Evolutionary conservation across 2,113 vertebrate genomes (phyloP).

Genomic region (Tiliqua scincoides): DNA sequence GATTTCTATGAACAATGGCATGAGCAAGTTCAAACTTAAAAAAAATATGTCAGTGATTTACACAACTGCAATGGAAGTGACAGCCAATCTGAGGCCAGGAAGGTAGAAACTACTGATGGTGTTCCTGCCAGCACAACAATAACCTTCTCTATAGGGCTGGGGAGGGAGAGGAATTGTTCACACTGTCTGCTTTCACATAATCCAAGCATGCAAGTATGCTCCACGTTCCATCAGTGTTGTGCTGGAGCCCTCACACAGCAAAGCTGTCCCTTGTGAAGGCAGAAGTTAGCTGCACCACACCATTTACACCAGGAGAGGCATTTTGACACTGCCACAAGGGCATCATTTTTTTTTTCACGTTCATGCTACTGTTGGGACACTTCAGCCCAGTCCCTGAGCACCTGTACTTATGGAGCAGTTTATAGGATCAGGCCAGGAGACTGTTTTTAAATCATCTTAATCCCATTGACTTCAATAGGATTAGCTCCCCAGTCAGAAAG

Average conservation of each 20-base stretch:
- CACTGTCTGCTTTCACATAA: neutral
- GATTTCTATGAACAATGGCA: too few species aligned
- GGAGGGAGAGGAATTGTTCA: too few species aligned
- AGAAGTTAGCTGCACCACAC: neutral
- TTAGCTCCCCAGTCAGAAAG: neutral
- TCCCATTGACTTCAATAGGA: neutral
- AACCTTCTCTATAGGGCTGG: too few species aligned
- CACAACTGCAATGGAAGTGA: neutral
- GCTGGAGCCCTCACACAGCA: neutral
- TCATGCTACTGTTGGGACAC: neutral
- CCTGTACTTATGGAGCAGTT: neutral
- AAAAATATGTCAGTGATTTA: neutral
- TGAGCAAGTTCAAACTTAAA: neutral
- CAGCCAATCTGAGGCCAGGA: neutral
- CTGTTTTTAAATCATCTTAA: neutral
- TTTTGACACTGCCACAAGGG: neutral
- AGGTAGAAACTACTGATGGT: neutral
- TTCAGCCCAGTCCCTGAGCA: neutral
- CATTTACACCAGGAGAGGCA: neutral
- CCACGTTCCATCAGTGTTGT: neutral
- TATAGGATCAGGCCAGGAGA: neutral
- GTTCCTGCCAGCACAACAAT: neutral
- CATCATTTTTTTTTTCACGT: neutral
- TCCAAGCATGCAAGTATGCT: neutral
- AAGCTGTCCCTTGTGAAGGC: neutral